Evolutionary conservation across 2,888 invertebrate genomes (phyloP), one percentile per base, ranked within the genome.

Genomic region (Dryococelus australis): DNA sequence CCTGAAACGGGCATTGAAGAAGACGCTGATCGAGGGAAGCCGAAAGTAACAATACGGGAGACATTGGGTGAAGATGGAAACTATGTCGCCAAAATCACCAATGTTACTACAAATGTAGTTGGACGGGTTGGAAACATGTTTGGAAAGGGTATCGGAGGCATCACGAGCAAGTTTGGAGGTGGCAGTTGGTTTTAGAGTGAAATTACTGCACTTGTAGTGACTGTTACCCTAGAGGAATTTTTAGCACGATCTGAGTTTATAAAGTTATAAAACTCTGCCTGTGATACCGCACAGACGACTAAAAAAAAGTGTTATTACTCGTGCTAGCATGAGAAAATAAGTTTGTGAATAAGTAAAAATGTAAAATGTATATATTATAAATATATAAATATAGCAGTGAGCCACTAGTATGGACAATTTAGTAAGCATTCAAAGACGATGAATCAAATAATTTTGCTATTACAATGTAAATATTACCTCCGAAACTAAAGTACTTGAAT

Each of bases 121-220:
- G 98, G 97, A 87, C 94, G 97, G 93, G 96, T 98, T 91, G 97
- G 97, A 90, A 97, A 97, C 93, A 96, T 98, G 92, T 96, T 98
- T 91, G 98, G 98, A 86, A 97, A 97, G 92, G 97, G 98, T 90
- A 96, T 98, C 91, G 98, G 98, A 90, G 97, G 98, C 91, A 94
- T 98, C 91, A 97, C 97, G 91, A 97, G 97, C 91, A 97, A 97
- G 93, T 94, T 98, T 90, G 97, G 97, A 89, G 96, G 97, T 90
- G 96, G 97, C 88, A 96, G 96, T 92, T 97, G 97, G 97, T 97
- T 97, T 94, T 97, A 95, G 94, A 86, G 86, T 86, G 47, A 80
- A 24, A 27, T n/a, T 28, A 43, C 78, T 81, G n/a, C 84, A 27
- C 43, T 78, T 83, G 86, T 65, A 65, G 20, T 20, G 65, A 20